Evolutionary conservation across 92 coral and sea anemone species (phyloP).

Genomic region (Paramuricea clavata): DNA sequence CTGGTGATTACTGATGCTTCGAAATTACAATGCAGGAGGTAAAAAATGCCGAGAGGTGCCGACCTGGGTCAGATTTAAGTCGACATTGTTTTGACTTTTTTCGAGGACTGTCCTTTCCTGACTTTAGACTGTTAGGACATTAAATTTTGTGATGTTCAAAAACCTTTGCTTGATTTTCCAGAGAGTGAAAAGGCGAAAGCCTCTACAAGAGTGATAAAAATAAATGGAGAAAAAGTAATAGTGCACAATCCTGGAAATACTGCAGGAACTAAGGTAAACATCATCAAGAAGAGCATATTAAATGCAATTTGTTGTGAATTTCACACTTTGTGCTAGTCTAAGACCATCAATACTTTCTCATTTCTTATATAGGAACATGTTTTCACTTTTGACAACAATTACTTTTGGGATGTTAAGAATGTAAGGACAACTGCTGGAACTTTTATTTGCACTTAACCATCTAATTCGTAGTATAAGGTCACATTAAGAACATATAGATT

Average conservation of each 20-base stretch:
- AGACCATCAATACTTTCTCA: neutral
- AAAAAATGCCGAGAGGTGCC: too few relatives aligned
- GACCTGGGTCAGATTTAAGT: too few relatives aligned
- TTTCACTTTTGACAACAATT: slow-evolving; percentile 91
- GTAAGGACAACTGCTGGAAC: slow-evolving; percentile 66
- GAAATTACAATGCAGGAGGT: too few relatives aligned
- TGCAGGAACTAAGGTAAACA: slow-evolving; percentile 83
- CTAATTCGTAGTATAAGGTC: too few relatives aligned
- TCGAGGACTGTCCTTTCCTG: too few relatives aligned
- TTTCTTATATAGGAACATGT: slow-evolving; percentile 79
- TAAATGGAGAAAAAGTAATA: slow-evolving; percentile 95
- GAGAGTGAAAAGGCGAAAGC: slow-evolving; percentile 92
- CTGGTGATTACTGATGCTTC: too few relatives aligned
- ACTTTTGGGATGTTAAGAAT: slow-evolving; percentile 97
- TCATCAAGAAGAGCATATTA: neutral
- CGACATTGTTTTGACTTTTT: too few relatives aligned
- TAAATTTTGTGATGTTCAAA: too few relatives aligned
- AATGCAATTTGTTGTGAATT: too few relatives aligned
- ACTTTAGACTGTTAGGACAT: too few relatives aligned
- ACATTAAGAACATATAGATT: too few relatives aligned
- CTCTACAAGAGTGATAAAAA: slow-evolving; percentile 94
- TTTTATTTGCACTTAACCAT: neutral
- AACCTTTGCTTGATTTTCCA: slow-evolving; percentile 13
- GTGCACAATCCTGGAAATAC: slow-evolving; percentile 95
- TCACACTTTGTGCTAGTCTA: neutral